These are phyloP conservation scores for Ylistrum balloti DNA, from an alignment of 1,140 invertebrate genomes.

Conservation along the genomic window DNA sequence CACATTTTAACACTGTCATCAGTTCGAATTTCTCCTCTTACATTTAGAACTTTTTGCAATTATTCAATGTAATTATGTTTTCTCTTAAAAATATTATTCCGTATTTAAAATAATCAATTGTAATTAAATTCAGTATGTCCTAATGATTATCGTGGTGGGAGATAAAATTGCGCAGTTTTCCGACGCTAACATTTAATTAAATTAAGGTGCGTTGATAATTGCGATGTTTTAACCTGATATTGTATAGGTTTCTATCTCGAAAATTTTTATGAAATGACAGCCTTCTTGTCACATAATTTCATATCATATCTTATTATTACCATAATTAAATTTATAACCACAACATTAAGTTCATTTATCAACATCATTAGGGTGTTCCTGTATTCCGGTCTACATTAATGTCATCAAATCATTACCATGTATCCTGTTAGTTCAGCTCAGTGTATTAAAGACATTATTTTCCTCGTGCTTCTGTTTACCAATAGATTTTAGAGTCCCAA, in stretches of 20 bases:
- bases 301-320: neutral
- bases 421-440: neutral
- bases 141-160: too few species aligned
- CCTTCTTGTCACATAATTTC: neutral
- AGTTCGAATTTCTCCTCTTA: too few species aligned
- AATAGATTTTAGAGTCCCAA: too few species aligned
- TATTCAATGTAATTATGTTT: too few species aligned
- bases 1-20: too few species aligned
- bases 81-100: neutral
- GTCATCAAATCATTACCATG: neutral
- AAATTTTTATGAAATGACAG: neutral
- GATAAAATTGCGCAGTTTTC: too few species aligned
- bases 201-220: too few species aligned
- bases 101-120: neutral
- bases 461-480: too few species aligned
- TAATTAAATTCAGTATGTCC: neutral
- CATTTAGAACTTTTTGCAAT: too few species aligned
- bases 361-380: neutral
- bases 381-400: neutral
- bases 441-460: neutral
- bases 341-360: neutral
- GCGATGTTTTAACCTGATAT: neutral
- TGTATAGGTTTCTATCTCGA: neutral
- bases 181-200: too few species aligned
- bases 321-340: neutral